These are phyloP conservation scores for Amblyraja radiata DNA, from an alignment of 2,797 vertebrate species.

Conservation along the genomic window DNA sequence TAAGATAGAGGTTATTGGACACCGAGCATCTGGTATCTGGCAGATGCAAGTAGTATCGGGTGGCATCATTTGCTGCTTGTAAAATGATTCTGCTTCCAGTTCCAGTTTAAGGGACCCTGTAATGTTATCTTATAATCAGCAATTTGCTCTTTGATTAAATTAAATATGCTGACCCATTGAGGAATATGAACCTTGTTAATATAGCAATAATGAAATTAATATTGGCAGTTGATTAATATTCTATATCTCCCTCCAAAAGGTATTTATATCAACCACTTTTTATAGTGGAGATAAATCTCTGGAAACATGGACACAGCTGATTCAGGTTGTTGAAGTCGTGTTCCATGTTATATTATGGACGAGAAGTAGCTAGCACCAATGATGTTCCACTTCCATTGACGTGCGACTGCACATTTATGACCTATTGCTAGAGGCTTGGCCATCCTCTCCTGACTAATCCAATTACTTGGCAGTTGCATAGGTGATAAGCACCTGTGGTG, in stretches of 20 bases:
- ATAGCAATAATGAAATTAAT: slow-evolving; percentile 32
- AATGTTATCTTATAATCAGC: slow-evolving; percentile 29
- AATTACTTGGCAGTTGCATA: background rate
- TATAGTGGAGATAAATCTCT: background rate
- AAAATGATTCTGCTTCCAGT: slow-evolving; percentile 15
- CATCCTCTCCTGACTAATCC: background rate
- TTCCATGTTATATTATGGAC: too few species aligned
- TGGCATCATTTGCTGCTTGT: slow-evolving; percentile 32
- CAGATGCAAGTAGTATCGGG: slow-evolving; percentile 34
- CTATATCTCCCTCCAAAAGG: slow-evolving; percentile 6
- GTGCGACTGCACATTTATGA: background rate
- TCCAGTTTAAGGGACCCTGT: slow-evolving; percentile 27
- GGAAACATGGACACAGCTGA: background rate
- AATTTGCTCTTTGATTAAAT: slow-evolving; percentile 25
- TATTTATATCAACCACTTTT: slow-evolving; percentile 13
- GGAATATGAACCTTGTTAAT: slow-evolving; percentile 34
- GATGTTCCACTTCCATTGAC: background rate
- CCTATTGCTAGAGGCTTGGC: too few species aligned
- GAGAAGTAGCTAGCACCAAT: background rate
- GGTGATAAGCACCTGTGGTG: background rate
- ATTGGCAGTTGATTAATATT: slow-evolving; percentile 6
- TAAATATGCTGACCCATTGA: slow-evolving; percentile 35
- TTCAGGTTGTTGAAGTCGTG: background rate
- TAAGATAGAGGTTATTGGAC: slow-evolving; percentile 28
- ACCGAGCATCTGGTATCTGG: slow-evolving; percentile 34